Conservation (phyloP, 2,888 invertebrate species). For the Theretra japonica region DNA sequence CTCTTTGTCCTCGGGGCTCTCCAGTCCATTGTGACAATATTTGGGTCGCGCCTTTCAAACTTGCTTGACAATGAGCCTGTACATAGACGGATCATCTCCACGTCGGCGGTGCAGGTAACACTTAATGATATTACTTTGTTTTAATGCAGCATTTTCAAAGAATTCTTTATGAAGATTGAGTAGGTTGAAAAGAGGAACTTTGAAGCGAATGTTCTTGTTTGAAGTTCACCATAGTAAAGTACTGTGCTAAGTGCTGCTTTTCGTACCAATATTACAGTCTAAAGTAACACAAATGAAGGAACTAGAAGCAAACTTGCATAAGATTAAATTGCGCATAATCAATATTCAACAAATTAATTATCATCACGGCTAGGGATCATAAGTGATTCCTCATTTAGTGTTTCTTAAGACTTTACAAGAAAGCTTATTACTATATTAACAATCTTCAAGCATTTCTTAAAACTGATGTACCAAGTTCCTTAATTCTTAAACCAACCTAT, state of each 20-base stretch:
- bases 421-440: too few species aligned
- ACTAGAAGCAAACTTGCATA: neutral
- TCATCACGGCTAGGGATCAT: neutral
- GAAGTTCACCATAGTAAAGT: too few species aligned
- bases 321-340: neutral
- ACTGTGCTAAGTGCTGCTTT: too few species aligned
- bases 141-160: conserved; percentile 20
- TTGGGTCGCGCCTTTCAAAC: conserved; percentile 79
- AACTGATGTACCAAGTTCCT: too few species aligned
- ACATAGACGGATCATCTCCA: conserved; percentile 76
- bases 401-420: too few species aligned
- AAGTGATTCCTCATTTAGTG: neutral
- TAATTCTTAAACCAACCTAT: neutral
- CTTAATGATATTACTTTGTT: conserved; percentile 27
- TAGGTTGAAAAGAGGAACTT: neutral
- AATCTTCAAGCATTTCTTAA: neutral
- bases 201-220: neutral
- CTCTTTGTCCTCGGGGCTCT: conserved; percentile 77
- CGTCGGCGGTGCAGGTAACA: conserved; percentile 54
- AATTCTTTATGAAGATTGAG: conserved; percentile 22
- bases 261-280: neutral
- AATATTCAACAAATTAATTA: too few species aligned
- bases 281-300: neutral
- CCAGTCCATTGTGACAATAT: conserved; percentile 82
- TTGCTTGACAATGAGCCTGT: conserved; percentile 65